Base-by-base conservation (phyloP, 2,888 invertebrate species). In the Conchocele bisecta region DNA sequence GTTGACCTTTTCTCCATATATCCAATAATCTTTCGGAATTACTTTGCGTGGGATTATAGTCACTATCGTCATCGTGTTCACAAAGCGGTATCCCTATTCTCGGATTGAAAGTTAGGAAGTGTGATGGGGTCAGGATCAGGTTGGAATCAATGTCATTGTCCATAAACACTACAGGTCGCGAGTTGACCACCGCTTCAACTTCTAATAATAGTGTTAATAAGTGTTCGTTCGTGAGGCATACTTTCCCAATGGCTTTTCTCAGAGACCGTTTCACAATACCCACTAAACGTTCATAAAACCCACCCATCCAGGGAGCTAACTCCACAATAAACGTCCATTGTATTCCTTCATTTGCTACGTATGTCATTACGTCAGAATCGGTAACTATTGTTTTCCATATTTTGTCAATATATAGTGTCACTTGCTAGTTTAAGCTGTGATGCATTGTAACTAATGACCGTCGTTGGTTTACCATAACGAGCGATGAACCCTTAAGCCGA, bases 401-500 rank as follows among this genome's bases (percentile, higher is more conserved):
- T n/a, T n/a, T n/a, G n/a, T n/a, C n/a, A n/a, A n/a, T n/a, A n/a
- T 46, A 22, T 46, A 20, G 41, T 13, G 7, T 41, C 22, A 20
- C 26, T 26, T 26, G 7, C 5, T 46, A 17, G 7, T 42, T 6
- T 42, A 42, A 42, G 22, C 22, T 42, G 42, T 42, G 42, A 42
- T 20, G 42, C 42, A 42, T 42, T 42, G 31, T 64, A 54, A 42
- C 33, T 44, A n/a, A 64, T 46, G 6, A 64, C 20, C 5, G 26
- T 11, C 7, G 6, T 13, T 13, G 63, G 63, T 26, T 26, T 63
- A 5, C 44, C 44, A 28, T 41, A 20, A 15, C 15, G 31, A 2
- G 46, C 42, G 6, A 57, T 44, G 22, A 65, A 65, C 39, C 64
- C 56, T 48, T 15, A 65, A 54, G 28, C 42, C 48, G 9, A 20